phyloP scores from a whole-genome alignment of 2,113 vertebrate genomes.

The Python bivittatus region DNA sequence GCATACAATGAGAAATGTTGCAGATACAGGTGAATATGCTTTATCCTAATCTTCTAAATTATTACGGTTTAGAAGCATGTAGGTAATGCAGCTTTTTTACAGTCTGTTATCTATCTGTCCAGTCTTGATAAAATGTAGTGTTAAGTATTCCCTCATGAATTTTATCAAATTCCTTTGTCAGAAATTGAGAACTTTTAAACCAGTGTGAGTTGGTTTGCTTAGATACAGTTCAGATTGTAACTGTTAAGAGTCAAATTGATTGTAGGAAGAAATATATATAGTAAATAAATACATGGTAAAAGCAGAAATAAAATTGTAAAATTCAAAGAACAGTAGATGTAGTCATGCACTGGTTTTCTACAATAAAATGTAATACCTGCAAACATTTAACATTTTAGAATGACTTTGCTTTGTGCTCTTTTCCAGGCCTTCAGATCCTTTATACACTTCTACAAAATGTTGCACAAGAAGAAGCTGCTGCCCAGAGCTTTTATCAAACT shows the following conservation, averaged over 20 bases:
- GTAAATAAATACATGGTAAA: no score
- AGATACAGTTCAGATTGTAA: background rate
- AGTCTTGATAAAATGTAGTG: background rate
- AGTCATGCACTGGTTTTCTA: background rate
- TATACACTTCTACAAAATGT: constrained; percentile 97
- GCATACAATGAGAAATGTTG: constrained; percentile 99
- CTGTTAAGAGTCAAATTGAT: no score
- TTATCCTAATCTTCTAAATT: background rate
- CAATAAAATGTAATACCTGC: no score
- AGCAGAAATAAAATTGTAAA: background rate
- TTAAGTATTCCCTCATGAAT: background rate
- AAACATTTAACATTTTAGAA: accelerated
- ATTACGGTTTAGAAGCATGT: background rate
- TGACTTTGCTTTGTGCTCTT: background rate
- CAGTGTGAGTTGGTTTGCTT: background rate
- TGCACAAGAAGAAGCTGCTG: constrained; percentile 94
- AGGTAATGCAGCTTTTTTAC: background rate
- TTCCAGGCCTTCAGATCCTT: constrained; percentile 92
- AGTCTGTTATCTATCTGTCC: background rate
- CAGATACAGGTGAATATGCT: constrained; percentile 87
- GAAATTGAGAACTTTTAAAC: background rate
- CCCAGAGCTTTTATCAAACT: constrained; percentile 98
- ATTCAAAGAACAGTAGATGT: background rate
- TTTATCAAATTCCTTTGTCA: accelerated
- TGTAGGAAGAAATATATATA: no score